Conservation (phyloP, 2,113 vertebrate genomes). For the Corvus cornix region DNA sequence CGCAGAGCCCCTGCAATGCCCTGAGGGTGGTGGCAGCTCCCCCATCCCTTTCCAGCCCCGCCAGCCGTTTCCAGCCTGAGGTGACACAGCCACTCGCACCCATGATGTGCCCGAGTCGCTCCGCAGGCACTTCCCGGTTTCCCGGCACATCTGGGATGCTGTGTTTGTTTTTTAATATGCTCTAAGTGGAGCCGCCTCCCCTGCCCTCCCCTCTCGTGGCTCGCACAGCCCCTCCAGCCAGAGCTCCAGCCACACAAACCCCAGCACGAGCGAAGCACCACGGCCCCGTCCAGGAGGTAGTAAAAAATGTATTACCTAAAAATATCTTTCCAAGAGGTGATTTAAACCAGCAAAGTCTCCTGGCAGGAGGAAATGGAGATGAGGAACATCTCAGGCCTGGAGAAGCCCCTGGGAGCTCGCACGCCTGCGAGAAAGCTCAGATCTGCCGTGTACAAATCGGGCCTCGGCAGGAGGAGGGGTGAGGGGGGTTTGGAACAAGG, state of each 20-base stretch:
- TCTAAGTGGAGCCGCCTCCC: not conserved
- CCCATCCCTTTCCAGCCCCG: too few species aligned
- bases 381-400: slow-evolving; percentile 1
- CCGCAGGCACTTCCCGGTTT: not conserved
- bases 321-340: slow-evolving; percentile 20
- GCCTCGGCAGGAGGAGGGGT: not conserved
- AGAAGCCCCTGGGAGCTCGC: not conserved
- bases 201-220: not conserved
- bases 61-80: rapidly evolving
- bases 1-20: rapidly evolving
- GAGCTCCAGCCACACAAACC: not conserved
- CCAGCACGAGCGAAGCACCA: not conserved
- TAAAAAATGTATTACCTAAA: slow-evolving; percentile 35
- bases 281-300: not conserved
- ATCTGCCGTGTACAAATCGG: not conserved
- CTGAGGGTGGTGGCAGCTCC: rapidly evolving
- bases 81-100: rapidly evolving
- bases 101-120: not conserved
- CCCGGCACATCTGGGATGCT: not conserved
- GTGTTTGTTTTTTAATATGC: not conserved
- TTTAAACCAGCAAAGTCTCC: not conserved
- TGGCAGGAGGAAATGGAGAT: slow-evolving; percentile 25
- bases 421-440: not conserved
- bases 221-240: not conserved
- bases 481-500: not conserved